Evolutionary conservation across 1,140 invertebrate species (phyloP).

Genomic region (Drosophila sproati): DNA sequence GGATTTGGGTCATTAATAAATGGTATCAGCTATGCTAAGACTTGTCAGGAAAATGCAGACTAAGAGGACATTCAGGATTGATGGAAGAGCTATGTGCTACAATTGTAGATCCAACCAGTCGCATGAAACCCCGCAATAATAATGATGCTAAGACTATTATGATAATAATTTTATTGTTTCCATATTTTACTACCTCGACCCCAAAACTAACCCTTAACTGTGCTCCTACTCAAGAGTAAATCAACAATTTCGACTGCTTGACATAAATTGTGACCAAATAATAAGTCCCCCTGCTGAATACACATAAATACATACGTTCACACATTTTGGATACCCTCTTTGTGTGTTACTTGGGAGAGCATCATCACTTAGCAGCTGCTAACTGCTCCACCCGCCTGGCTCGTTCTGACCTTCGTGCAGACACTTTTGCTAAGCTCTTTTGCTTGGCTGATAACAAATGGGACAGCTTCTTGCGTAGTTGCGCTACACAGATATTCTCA

Average conservation of each 20-base stretch:
- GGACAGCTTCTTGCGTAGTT: slow-evolving; percentile 34
- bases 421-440: slow-evolving; percentile 24
- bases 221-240: no score
- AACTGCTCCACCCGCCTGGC: not conserved
- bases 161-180: no score
- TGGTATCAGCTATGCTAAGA: no score
- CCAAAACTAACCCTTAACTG: no score
- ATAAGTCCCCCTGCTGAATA: not conserved
- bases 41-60: no score
- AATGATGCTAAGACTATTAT: no score
- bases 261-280: not conserved
- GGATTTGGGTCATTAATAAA: no score
- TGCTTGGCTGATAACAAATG: slow-evolving; percentile 70
- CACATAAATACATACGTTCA: not conserved
- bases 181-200: no score
- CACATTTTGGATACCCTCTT: not conserved
- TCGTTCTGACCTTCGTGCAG: slow-evolving; percentile 50
- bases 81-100: no score
- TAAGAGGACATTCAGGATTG: no score
- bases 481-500: slow-evolving; percentile 62
- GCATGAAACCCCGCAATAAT: no score
- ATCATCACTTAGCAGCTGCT: slow-evolving; percentile 8
- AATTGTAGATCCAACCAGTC: no score
- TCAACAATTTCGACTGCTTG: not conserved
- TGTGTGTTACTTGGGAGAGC: not conserved